These are phyloP conservation scores for Pseudorasbora parva DNA, from an alignment of 2,113 vertebrate genomes.

Conservation along the genomic window DNA sequence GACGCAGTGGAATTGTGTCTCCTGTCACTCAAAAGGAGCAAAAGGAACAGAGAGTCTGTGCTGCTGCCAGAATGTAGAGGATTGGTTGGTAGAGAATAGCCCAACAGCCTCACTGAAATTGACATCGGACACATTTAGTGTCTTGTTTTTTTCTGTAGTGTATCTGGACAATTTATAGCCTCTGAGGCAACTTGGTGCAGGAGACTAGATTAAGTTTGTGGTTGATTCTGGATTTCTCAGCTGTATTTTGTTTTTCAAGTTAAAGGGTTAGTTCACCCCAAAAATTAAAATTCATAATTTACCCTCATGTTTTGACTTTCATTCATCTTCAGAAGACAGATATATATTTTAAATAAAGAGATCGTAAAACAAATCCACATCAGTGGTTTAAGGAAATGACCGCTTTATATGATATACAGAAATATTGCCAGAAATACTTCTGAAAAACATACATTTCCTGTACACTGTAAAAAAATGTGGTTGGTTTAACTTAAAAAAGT, in stretches of 20 bases:
- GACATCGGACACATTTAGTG: not conserved
- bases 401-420: no score
- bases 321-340: no score
- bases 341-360: no score
- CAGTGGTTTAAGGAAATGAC: no score
- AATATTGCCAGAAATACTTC: not conserved
- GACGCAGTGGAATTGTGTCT: slow-evolving; percentile 43
- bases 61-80: slow-evolving; percentile 13
- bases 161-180: not conserved
- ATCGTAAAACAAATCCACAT: no score
- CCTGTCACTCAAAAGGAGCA: slow-evolving; percentile 51
- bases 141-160: not conserved
- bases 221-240: not conserved
- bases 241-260: not conserved
- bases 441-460: not conserved
- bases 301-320: no score
- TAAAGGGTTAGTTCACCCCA: no score
- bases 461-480: no score
- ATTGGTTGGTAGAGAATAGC: not conserved
- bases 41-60: slow-evolving; percentile 48
- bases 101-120: not conserved
- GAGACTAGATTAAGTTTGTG: not conserved
- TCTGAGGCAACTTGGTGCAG: not conserved
- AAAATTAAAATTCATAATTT: no score
- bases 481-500: no score